A percentile compares a stretch with the other conserved stretches of the same genome.
Conservation (phyloP, 2,113 vertebrate genomes). For the Semnornis frantzii region DNA sequence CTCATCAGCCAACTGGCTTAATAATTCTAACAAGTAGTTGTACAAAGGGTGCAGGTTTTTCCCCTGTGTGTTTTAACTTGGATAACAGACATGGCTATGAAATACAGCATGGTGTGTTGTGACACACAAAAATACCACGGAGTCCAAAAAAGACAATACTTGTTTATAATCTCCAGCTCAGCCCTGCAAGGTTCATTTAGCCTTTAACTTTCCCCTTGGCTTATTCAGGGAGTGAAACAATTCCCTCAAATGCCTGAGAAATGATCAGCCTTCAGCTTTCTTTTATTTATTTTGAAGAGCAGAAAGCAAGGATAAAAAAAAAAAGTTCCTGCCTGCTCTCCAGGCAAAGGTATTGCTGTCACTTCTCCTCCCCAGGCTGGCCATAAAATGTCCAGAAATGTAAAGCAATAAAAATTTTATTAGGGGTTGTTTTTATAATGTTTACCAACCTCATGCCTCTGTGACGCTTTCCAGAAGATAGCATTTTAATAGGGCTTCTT, state of each 20-base stretch:
- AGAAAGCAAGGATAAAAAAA: background rate
- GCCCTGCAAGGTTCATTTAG: background rate
- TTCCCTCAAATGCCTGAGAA: background rate
- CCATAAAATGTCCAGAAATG: constrained; percentile 62
- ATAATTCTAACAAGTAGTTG: background rate
- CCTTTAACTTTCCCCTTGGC: background rate
- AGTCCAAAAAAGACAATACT: background rate
- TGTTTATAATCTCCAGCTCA: background rate
- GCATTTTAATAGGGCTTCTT: constrained; percentile 45
- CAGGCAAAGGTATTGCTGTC: background rate
- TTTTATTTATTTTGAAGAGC: constrained; percentile 57
- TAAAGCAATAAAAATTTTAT: constrained; percentile 42
- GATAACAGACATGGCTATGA: background rate
- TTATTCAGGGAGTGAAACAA: background rate
- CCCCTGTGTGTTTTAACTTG: background rate
- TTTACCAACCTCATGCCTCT: constrained; percentile 56
- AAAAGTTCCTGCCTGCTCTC: background rate
- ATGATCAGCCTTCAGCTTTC: background rate
- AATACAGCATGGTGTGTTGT: background rate
- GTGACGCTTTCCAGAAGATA: constrained; percentile 59
- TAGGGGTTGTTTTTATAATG: constrained; percentile 32
- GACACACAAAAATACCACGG: background rate
- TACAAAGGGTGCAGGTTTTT: fast-evolving
- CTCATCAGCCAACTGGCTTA: fast-evolving
- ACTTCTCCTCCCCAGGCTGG: background rate